Evolutionary conservation across 2,888 invertebrate genomes (phyloP).

Genomic region (Phortica magna): DNA sequence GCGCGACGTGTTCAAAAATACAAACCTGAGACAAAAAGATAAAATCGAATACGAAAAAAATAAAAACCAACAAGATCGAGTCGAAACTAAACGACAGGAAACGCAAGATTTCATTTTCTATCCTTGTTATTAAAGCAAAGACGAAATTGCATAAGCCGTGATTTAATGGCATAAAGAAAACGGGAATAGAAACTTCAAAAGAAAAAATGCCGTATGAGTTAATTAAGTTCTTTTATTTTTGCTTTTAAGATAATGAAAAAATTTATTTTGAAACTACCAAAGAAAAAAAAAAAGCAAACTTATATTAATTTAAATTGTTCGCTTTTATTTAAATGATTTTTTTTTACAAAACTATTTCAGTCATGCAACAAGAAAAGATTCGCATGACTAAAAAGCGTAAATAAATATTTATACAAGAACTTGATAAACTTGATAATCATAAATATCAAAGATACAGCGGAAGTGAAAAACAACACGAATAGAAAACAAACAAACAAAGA

Average conservation of each 20-base stretch:
- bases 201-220: background rate
- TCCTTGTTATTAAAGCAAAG: conserved; percentile 61
- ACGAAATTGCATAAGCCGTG: background rate
- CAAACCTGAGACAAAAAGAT: too few relatives aligned
- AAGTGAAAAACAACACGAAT: background rate
- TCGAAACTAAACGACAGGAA: conserved; percentile 47
- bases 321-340: background rate
- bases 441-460: background rate
- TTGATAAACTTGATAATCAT: background rate
- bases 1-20: background rate
- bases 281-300: background rate
- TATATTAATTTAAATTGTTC: background rate
- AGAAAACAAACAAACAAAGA: background rate
- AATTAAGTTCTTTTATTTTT: too few relatives aligned
- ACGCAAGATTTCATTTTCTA: conserved; percentile 54
- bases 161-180: background rate
- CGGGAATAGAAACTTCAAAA: background rate
- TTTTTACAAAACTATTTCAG: background rate
- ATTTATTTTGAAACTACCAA: too few relatives aligned
- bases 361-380: background rate
- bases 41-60: too few relatives aligned
- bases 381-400: conserved; percentile 10
- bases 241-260: too few relatives aligned
- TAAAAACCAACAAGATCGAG: background rate
- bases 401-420: background rate